Base-by-base conservation (phyloP, 2,888 invertebrate genomes). In the Chymomyza caudatula region DNA sequence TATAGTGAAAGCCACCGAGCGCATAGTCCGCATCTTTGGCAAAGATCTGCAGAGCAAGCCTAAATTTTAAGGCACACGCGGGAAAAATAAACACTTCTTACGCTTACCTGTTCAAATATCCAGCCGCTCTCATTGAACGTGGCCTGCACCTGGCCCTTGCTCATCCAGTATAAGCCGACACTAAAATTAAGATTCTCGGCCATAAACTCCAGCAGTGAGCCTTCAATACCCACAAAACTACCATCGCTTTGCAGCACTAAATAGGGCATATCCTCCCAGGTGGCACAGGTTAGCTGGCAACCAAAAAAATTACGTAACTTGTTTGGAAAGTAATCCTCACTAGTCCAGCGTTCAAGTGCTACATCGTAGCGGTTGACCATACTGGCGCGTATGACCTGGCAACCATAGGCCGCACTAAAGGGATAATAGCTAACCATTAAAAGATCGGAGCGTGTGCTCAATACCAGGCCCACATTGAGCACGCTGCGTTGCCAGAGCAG, bases 261-360 rank as follows among this genome's bases (percentile, higher is more conserved):
- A 60, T 87, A 89, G 3, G 89, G 88, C 73, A 77, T 77, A 13
- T 86, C 76, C 57, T 87, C 72, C 85, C 86, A 88, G 0, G 87
- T 88, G 57, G 87, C 89, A 22, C 87, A 87, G n/a, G 69, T 70
- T 15, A 88, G 4, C 0, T 67, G 74, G 25, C 88, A 89, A n/a
- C 88, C 83, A 49, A 79, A 67, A 43, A 89, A 82, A 51, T 88
- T 77, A 0, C 25, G 3, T 51, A 87, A 13, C 22, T 87, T 88
- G 2, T 20, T 2, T 0, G 87, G 88, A 53, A 80, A 85, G 2
- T 73, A 63, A 0, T 57, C 60, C 1, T 20, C 8, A 0, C 23
- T 52, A 0, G 13, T 13, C 89, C 89, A 88, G 0, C 52, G 44
- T 0, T 55, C 19, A 0, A 23, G 3, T 0, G 19, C 4, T 0